Evolutionary conservation across 2,797 vertebrate species (phyloP).

Genomic region (Onychomys torridus): DNA sequence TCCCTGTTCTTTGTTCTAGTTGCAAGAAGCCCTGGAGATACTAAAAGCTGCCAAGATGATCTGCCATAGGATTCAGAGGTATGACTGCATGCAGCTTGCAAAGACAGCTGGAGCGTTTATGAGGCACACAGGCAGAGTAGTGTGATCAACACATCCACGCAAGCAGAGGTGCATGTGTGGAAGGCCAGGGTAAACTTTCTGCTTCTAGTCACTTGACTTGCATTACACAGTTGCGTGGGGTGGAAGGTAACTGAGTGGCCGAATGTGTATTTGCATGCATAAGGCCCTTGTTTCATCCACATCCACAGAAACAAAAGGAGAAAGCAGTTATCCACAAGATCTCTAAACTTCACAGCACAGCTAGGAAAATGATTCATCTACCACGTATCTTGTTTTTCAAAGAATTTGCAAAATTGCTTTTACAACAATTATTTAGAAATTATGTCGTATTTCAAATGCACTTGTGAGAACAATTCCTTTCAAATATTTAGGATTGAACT

Average conservation of each 20-base stretch:
- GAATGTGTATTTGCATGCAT: not conserved
- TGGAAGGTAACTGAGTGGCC: not conserved
- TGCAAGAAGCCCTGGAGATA: too few species aligned
- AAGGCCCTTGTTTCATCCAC: not conserved
- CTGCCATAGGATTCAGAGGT: not conserved
- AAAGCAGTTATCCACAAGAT: not conserved
- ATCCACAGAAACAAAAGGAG: not conserved
- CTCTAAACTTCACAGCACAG: not conserved
- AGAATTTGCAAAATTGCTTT: not conserved
- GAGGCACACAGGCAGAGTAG: not conserved
- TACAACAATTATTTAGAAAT: not conserved
- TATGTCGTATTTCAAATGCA: not conserved
- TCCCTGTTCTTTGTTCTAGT: not conserved
- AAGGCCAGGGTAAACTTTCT: not conserved
- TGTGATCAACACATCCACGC: too few species aligned
- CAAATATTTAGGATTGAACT: constrained; percentile 3
- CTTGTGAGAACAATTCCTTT: not conserved
- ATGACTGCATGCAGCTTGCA: too few species aligned
- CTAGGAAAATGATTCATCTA: not conserved
- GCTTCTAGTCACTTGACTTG: too few species aligned
- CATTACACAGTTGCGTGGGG: too few species aligned
- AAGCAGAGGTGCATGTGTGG: not conserved
- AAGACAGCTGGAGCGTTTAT: not conserved
- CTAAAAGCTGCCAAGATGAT: not conserved
- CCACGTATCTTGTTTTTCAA: not conserved